A percentile compares a stretch with the other conserved stretches of the same genome.
phyloP scores from a whole-genome alignment of 1,140 invertebrate genomes.

The Macrostomum lignano region DNA sequence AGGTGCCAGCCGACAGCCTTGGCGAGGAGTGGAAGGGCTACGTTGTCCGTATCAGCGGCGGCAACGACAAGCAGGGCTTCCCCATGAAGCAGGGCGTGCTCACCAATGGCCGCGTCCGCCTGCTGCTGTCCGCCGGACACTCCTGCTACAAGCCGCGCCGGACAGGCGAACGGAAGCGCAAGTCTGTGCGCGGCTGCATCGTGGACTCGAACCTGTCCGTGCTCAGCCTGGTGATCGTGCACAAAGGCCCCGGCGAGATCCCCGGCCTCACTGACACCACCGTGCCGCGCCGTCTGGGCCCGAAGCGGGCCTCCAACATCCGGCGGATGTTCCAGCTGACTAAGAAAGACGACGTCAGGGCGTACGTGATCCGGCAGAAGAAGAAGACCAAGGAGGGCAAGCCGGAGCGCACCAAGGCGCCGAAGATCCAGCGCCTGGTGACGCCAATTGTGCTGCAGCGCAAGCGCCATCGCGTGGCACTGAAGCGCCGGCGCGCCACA shows the following conservation, averaged over 20 bases:
- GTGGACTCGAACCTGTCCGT: slow-evolving; percentile 87
- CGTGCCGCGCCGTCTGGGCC: slow-evolving; percentile 73
- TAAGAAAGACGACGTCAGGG: slow-evolving; percentile 86
- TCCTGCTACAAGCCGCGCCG: slow-evolving; percentile 83
- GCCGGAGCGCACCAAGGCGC: slow-evolving; percentile 45
- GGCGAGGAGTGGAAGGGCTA: slow-evolving; percentile 98
- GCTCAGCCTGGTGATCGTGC: slow-evolving; percentile 62
- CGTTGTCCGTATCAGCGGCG: slow-evolving; percentile 66
- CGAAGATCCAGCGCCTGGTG: slow-evolving; percentile 93
- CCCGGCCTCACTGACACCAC: slow-evolving; percentile 77
- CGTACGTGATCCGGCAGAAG: slow-evolving; percentile 74
- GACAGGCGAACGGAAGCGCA: slow-evolving; percentile 78
- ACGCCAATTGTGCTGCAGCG: slow-evolving; percentile 71
- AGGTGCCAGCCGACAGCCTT: slow-evolving; percentile 65
- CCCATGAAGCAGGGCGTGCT: slow-evolving; percentile 99
- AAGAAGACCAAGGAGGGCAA: slow-evolving; percentile 53
- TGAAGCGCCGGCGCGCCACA: slow-evolving; percentile 6
- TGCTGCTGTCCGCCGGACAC: slow-evolving; percentile 75
- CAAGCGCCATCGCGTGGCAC: slow-evolving; percentile 19
- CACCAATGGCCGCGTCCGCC: slow-evolving; percentile 72
- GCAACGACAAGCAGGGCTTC: slow-evolving; percentile 98
- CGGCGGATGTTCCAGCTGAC: slow-evolving; percentile 79
- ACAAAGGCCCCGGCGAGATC: slow-evolving; percentile 75
- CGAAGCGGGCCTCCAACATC: slow-evolving; percentile 88
- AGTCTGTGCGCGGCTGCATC: slow-evolving; percentile 92